Evolutionary conservation across 1,140 invertebrate species (phyloP).

Genomic region (Musca vetustissima): DNA sequence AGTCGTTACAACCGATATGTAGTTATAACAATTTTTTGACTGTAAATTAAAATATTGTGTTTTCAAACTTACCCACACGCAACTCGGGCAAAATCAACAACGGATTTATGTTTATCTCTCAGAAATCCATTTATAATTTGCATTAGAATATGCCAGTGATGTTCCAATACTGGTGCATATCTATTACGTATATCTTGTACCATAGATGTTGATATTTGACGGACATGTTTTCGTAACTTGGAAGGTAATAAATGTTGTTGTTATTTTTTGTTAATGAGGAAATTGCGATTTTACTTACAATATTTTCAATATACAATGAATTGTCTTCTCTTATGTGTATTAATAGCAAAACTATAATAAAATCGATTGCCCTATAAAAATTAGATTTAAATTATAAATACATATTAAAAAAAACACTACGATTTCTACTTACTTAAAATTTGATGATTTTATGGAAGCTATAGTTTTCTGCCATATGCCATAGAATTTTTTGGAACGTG

Average conservation of each 20-base stretch:
- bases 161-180: constrained; percentile 51
- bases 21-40: too few relatives aligned
- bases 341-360: constrained; percentile 55
- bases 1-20: too few relatives aligned
- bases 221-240: constrained; percentile 50
- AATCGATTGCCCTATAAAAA: constrained; percentile 53
- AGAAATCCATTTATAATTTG: constrained; percentile 53
- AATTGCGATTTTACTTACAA: constrained; percentile 41
- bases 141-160: constrained; percentile 52
- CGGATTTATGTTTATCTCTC: constrained; percentile 43
- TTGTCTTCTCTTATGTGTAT: constrained; percentile 52
- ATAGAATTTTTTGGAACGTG: constrained; percentile 46
- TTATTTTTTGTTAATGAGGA: not conserved
- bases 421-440: constrained; percentile 34
- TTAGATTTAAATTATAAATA: not conserved
- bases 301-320: constrained; percentile 51
- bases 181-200: constrained; percentile 45
- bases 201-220: constrained; percentile 50
- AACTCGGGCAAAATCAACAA: constrained; percentile 45
- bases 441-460: constrained; percentile 29
- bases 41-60: not conserved
- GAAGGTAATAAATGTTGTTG: not conserved
- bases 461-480: constrained; percentile 45
- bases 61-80: constrained; percentile 36
- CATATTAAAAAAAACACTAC: not conserved